Evolutionary conservation across 2,797 vertebrate species (phyloP), one percentile per base, ranked within the genome.

Genomic region (Muraenolepis orangiensis): DNA sequence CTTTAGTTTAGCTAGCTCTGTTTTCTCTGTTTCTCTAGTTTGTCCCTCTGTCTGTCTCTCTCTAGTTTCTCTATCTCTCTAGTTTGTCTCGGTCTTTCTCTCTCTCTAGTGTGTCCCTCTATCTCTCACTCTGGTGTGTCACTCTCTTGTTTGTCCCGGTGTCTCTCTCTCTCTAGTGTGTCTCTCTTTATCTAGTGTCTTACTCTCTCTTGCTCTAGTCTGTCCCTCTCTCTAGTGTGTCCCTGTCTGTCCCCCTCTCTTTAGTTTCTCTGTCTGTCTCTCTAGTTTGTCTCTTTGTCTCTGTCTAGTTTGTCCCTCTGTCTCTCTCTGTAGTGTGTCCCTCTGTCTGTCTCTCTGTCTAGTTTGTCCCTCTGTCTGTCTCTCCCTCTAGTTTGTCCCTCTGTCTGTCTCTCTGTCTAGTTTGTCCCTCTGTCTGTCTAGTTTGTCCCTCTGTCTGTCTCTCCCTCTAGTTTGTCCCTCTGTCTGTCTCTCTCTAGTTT

Each of bases 1-100:
- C 69, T n/a, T 7, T 30, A 29, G 67, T 76, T 51, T 72, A 16
- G 29, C 71, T 34, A 69, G 2, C 28, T 66, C 23, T 73, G 34
- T 66, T n/a, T 16, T 10, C 40, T 16, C 64, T 66, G 34, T 42
- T 20, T 66, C 34, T 67, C n/a, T 16, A 64, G 1, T 64, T 29
- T 51, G 38, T 36, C 42, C n/a, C 34, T 66, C 66, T 32, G 18
- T 51, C 42, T 51, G 29, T 51, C 66, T 11, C 23, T 26, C 18
- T 46, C 29, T 20, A 34, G 29, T n/a, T 16, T 10, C 40, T 16
- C 64, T 66, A 26, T 42, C 28, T 66, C 34, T 67, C n/a, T 16
- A 64, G 1, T 64, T 64, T 42, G 40, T 71, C 23, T 18, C 20
- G n/a, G n/a, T 70, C 18, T 70, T 5, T 71, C 40, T 2, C 12